A percentile compares a stretch with the other conserved stretches of the same genome.
Conservation (phyloP, 2,113 vertebrate genomes). For the Odocoileus virginianus region DNA sequence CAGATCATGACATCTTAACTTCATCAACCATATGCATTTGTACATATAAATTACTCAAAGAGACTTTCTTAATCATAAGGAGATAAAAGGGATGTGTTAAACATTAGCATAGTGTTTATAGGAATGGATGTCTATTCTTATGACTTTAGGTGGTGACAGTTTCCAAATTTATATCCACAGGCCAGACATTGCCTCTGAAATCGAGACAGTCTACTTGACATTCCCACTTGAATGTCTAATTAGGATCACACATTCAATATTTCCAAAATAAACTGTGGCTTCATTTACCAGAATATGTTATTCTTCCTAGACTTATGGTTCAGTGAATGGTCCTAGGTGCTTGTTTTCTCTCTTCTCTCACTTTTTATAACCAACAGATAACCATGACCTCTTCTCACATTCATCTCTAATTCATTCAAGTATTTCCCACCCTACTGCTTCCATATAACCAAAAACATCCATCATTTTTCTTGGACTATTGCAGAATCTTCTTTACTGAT, state of each 20-base stretch:
- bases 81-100: not conserved
- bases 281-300: not conserved
- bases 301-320: not conserved
- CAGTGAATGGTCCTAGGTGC: not conserved
- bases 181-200: not conserved
- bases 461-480: not conserved
- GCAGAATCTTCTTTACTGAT: not conserved
- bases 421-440: not conserved
- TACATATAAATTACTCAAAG: not conserved
- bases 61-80: not conserved
- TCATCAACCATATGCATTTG: not conserved
- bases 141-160: not conserved
- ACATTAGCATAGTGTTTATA: not conserved
- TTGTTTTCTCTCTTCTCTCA: not conserved
- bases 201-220: not conserved
- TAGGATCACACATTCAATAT: not conserved
- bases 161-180: not conserved
- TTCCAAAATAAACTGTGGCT: slow-evolving; percentile 5
- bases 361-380: not conserved
- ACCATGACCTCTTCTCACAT: not conserved
- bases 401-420: not conserved
- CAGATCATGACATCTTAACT: not conserved
- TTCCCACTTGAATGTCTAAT: not conserved
- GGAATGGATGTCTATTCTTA: not conserved
- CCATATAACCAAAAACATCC: not conserved